phyloP scores from a whole-genome alignment of 1,140 invertebrate species.

The Homalodisca vitripennis region DNA sequence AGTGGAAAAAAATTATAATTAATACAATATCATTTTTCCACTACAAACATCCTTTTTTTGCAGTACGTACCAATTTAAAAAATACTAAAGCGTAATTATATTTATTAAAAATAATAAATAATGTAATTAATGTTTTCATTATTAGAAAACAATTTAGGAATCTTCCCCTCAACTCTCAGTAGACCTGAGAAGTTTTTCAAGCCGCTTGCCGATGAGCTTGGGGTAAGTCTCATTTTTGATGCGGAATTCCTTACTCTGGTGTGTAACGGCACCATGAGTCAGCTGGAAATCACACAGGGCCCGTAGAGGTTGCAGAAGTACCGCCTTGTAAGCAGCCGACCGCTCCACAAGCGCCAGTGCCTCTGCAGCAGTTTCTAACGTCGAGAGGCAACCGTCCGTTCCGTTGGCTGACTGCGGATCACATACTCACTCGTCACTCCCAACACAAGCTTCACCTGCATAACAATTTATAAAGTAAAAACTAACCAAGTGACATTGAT shows the following conservation, averaged over 20 bases:
- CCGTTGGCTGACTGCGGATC: constrained; percentile 89
- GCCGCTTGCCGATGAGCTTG: constrained; percentile 75
- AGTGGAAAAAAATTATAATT: too few relatives aligned
- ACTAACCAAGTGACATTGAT: too few relatives aligned
- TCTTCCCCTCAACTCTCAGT: too few relatives aligned
- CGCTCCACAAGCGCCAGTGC: constrained; percentile 76
- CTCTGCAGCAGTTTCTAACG: constrained; percentile 84
- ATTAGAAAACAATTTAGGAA: too few relatives aligned
- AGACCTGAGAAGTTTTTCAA: constrained; percentile 44
- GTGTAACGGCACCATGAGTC: constrained; percentile 85
- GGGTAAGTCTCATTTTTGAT: constrained; percentile 84
- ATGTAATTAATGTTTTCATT: too few relatives aligned
- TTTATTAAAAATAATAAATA: too few relatives aligned
- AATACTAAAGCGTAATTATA: too few relatives aligned
- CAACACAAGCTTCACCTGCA: constrained; percentile 70
- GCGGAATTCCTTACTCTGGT: constrained; percentile 89
- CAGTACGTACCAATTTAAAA: too few relatives aligned
- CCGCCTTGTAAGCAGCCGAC: constrained; percentile 61
- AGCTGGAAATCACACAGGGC: constrained; percentile 83
- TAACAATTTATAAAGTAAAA: too few relatives aligned
- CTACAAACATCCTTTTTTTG: too few relatives aligned
- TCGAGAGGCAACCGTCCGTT: constrained; percentile 88
- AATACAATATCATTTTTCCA: too few relatives aligned
- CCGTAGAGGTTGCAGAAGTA: constrained; percentile 76
- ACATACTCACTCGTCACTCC: constrained; percentile 79